Evolutionary conservation across 2,888 invertebrate genomes (phyloP).

Genomic region (Ennomos fuscantarius): DNA sequence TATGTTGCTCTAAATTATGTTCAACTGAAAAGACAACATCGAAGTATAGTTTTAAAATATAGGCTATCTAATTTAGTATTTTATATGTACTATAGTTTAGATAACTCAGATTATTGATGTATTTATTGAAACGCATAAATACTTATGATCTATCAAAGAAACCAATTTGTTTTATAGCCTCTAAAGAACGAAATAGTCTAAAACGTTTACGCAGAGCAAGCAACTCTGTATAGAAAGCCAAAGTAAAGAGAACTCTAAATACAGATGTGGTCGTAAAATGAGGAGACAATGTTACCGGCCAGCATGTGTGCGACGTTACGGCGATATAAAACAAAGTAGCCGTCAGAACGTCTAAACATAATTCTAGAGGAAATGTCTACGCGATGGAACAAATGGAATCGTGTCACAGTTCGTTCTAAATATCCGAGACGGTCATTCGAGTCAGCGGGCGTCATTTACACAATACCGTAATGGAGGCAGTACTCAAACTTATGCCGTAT

Average conservation of each 20-base stretch:
- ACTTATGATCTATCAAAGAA: not conserved
- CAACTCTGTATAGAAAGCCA: slow-evolving; percentile 32
- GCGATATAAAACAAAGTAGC: slow-evolving; percentile 46
- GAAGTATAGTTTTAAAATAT: slow-evolving; percentile 18
- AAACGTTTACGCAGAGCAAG: slow-evolving; percentile 17
- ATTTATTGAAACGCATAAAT: not conserved
- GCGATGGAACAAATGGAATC: slow-evolving; percentile 63
- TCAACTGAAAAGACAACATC: slow-evolving; percentile 28
- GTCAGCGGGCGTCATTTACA: slow-evolving; percentile 46
- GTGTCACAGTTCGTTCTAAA: slow-evolving; percentile 62
- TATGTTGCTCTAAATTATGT: slow-evolving; percentile 35
- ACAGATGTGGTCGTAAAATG: slow-evolving; percentile 49
- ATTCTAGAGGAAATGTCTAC: slow-evolving; percentile 54
- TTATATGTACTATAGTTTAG: slow-evolving; percentile 9
- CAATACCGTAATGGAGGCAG: slow-evolving; percentile 20
- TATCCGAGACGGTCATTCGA: slow-evolving; percentile 52
- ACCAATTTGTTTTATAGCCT: slow-evolving; percentile 18
- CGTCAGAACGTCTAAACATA: slow-evolving; percentile 50
- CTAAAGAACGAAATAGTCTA: slow-evolving; percentile 18
- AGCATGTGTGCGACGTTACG: slow-evolving; percentile 36
- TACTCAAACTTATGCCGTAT: slow-evolving; percentile 12
- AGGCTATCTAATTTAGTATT: slow-evolving; percentile 22
- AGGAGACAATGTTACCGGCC: slow-evolving; percentile 49
- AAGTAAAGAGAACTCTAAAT: slow-evolving; percentile 38
- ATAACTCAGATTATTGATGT: slow-evolving; percentile 8